phyloP scores from a whole-genome alignment of 2,797 vertebrate genomes.

The Leptatherina wallacei region DNA sequence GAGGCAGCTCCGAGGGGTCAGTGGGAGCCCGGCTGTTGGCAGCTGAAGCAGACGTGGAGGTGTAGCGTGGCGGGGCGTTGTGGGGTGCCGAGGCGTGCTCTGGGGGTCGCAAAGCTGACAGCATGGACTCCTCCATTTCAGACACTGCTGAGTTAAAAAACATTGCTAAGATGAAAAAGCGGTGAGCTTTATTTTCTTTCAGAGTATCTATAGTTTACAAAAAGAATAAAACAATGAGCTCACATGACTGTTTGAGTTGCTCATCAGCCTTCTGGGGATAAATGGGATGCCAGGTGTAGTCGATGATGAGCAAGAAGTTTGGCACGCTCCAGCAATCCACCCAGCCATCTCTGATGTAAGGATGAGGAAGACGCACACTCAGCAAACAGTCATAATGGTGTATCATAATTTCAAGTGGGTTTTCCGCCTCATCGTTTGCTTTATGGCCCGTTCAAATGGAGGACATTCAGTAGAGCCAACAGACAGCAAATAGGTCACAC shows the following conservation, averaged over 20 bases:
- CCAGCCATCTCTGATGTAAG: constrained; percentile 89
- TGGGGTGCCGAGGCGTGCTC: constrained; percentile 78
- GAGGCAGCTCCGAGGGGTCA: constrained; percentile 93
- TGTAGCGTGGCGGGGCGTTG: constrained; percentile 75
- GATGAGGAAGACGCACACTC: constrained; percentile 21
- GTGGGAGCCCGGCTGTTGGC: constrained; percentile 77
- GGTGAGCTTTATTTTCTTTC: background rate
- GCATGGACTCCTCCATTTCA: constrained; percentile 96
- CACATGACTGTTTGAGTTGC: constrained; percentile 94
- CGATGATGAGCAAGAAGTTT: constrained; percentile 93
- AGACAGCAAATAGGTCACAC: constrained; percentile 45
- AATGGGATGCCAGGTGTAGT: constrained; percentile 98
- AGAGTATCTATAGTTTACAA: background rate
- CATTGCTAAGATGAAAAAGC: background rate
- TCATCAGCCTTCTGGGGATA: constrained; percentile 97
- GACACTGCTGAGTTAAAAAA: constrained; percentile 82
- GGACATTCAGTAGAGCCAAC: constrained; percentile 35
- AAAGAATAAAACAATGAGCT: constrained; percentile 61
- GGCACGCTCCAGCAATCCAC: constrained; percentile 98
- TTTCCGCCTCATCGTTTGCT: constrained; percentile 57
- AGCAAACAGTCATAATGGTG: constrained; percentile 28
- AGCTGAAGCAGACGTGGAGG: constrained; percentile 79
- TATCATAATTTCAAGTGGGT: constrained; percentile 52
- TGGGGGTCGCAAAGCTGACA: constrained; percentile 82
- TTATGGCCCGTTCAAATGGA: constrained; percentile 55